These are phyloP conservation scores for Hylia prasina DNA, from an alignment of 2,113 vertebrate species.

Conservation along the genomic window DNA sequence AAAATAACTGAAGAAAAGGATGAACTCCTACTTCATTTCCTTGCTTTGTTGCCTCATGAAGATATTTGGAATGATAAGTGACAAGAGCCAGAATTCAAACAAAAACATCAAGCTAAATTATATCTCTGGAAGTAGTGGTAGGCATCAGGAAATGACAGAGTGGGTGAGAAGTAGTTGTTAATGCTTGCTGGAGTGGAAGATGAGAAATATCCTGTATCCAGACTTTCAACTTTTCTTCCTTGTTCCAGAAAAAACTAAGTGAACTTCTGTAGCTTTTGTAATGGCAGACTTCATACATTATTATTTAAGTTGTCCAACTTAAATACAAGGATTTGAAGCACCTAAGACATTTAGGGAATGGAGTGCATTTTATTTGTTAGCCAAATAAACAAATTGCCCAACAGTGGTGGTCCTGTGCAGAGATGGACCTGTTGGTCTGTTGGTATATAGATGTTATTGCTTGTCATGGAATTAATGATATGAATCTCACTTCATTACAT, in stretches of 20 bases:
- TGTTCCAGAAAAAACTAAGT: background rate
- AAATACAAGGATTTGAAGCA: background rate
- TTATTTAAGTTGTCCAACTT: background rate
- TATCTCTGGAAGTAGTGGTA: background rate
- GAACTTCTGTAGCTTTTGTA: background rate
- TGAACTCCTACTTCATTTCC: background rate
- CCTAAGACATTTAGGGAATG: background rate
- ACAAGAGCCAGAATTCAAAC: conserved; percentile 14
- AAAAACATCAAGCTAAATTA: conserved; percentile 20
- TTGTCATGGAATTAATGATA: background rate
- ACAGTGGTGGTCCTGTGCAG: background rate
- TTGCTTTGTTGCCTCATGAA: background rate
- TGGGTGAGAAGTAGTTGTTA: background rate
- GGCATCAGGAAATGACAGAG: conserved; percentile 15
- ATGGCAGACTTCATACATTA: background rate
- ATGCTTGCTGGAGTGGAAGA: background rate
- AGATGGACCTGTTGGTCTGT: background rate
- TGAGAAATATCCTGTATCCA: background rate
- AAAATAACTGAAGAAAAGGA: background rate
- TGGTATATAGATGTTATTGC: background rate
- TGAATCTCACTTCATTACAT: background rate
- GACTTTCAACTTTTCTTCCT: background rate
- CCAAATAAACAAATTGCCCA: background rate
- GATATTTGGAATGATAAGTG: background rate
- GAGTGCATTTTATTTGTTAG: background rate